Base-by-base conservation (phyloP, 1,140 invertebrate species). In the Phymastichus coffea region DNA sequence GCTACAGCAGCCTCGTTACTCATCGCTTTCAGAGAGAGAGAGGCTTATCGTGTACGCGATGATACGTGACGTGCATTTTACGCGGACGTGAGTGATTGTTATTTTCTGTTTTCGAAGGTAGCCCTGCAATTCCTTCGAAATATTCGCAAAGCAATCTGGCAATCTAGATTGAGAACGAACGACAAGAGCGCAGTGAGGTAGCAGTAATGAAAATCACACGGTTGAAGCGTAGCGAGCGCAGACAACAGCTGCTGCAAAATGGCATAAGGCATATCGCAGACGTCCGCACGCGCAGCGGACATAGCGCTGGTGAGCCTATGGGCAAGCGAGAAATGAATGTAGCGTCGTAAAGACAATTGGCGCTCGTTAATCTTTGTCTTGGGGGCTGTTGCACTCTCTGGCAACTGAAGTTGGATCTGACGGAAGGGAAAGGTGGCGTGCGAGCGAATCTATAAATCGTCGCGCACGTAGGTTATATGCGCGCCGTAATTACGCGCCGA, bases 291-390 rank as follows among this genome's bases (percentile, higher is more conserved):
- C 1, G 8, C 19, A 1, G n/a, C n/a, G n/a, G n/a, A n/a, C n/a
- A n/a, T n/a, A n/a, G n/a, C n/a, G n/a, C n/a, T n/a, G n/a, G n/a
- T n/a, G n/a, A n/a, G n/a, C n/a, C n/a, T n/a, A n/a, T n/a, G n/a
- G n/a, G n/a, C n/a, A n/a, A n/a, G n/a, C n/a, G n/a, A n/a, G 63
- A 66, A 69, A 69, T 69, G 67, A 69, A 69, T 69, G 68, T 65
- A 57, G 64, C 64, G 61, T 66, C 68, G 57, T 63, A 64, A 66
- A 66, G 65, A 70, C 66, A 68, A 68, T 70, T 66, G 65, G 63
- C 58, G 58, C 57, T 65, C 68, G 60, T 70, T 70, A 68, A 65
- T 70, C 66, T 66, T 61, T 44, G 52, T 62, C 43, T 23, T 40
- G 40, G 22, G n/a, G 44, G 26, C 35, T 26, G 43, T 43, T 17